Evolutionary conservation across 2,113 vertebrate genomes (phyloP).

Genomic region (Todiramphus chloris): DNA sequence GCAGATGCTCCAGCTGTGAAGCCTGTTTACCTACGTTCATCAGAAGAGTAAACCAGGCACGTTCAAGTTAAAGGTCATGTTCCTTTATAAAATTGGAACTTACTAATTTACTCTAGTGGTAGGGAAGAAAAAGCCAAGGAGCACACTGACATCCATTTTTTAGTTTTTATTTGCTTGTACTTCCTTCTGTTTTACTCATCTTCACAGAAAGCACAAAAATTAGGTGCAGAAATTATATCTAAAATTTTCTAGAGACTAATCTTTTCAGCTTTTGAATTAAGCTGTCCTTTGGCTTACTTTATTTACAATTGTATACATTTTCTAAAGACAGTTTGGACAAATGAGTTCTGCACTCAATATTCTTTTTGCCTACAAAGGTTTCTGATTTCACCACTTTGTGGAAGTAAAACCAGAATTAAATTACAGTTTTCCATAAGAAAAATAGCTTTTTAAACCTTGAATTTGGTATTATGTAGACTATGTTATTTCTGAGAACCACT

Average conservation of each 20-base stretch:
- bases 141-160: accelerated
- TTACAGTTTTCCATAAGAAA: neutral
- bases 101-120: neutral
- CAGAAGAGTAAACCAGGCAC: neutral
- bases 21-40: neutral
- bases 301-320: neutral
- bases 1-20: neutral
- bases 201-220: neutral
- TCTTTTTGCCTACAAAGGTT: neutral
- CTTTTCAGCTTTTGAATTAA: neutral
- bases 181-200: neutral
- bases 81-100: neutral
- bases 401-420: neutral
- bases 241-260: neutral
- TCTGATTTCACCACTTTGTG: neutral
- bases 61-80: neutral
- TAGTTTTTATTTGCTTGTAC: neutral
- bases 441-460: neutral
- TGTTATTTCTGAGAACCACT: neutral
- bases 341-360: neutral
- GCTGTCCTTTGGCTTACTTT: neutral
- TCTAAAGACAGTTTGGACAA: neutral
- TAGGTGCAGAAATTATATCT: neutral
- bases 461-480: neutral
- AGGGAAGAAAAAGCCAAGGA: neutral